Percentiles rank a stretch among this genome's conserved stretches.
These are phyloP conservation scores for Dendrocincla tyrannina DNA, from an alignment of 2,797 vertebrate genomes.

Conservation along the genomic window DNA sequence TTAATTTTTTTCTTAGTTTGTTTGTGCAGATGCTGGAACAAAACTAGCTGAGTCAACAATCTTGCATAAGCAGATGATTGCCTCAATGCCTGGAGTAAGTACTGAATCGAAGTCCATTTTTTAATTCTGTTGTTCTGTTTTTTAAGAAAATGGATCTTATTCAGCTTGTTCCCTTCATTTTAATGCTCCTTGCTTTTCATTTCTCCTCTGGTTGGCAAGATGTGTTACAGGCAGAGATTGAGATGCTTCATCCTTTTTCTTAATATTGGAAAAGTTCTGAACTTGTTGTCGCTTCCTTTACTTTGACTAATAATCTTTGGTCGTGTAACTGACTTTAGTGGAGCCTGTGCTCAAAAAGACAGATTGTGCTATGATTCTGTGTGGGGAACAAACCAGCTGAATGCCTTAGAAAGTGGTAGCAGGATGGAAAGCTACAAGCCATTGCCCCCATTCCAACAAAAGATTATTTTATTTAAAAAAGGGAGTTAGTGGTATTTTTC, in stretches of 20 bases:
- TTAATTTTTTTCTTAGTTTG: conserved; percentile 86
- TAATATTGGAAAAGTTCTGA: background rate
- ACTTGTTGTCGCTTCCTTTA: background rate
- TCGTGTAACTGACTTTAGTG: background rate
- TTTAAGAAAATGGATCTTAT: background rate
- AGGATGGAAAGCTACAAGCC: background rate
- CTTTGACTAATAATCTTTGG: background rate
- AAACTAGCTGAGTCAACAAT: conserved; percentile 96
- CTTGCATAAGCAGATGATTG: conserved; percentile 98
- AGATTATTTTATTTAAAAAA: background rate
- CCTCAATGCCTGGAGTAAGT: conserved; percentile 92
- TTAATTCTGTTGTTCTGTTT: background rate
- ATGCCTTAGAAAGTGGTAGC: background rate
- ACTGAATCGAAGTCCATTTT: background rate
- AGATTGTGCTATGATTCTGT: background rate
- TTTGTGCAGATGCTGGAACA: conserved; percentile 96
- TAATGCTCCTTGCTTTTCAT: background rate
- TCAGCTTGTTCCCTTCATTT: background rate
- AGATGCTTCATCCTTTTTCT: background rate
- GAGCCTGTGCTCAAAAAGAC: background rate
- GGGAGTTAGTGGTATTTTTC: background rate
- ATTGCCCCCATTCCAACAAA: background rate
- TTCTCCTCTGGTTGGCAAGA: background rate
- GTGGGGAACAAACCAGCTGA: background rate
- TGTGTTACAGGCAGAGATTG: background rate